These are phyloP conservation scores for Erannis defoliaria DNA, from an alignment of 2,888 invertebrate species.

Conservation along the genomic window DNA sequence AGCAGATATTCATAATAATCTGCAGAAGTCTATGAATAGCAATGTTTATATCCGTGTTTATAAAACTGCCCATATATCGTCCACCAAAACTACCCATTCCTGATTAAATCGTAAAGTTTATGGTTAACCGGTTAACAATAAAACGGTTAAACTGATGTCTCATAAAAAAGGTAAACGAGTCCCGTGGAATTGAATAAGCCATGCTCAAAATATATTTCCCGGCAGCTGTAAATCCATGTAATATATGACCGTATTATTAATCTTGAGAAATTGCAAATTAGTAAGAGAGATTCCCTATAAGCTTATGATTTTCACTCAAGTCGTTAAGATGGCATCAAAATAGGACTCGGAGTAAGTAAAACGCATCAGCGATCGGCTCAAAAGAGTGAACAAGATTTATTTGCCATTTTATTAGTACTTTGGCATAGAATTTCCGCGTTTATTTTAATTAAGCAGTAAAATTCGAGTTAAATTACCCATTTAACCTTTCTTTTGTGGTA, in stretches of 20 bases:
- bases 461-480: constrained; percentile 15
- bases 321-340: constrained; percentile 34
- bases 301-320: constrained; percentile 23
- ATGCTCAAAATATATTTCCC: constrained; percentile 35
- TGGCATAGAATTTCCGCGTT: constrained; percentile 48
- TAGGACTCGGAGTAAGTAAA: constrained; percentile 32
- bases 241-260: constrained; percentile 27
- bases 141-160: constrained; percentile 30
- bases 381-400: constrained; percentile 40
- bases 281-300: constrained; percentile 17
- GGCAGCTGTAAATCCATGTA: constrained; percentile 33
- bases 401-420: constrained; percentile 42
- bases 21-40: too few species aligned
- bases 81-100: constrained; percentile 13
- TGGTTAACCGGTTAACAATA: neutral
- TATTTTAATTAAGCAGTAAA: constrained; percentile 34
- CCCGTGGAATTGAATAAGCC: constrained; percentile 46
- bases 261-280: constrained; percentile 24
- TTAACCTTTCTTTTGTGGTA: constrained; percentile 7
- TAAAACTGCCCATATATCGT: neutral
- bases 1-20: too few species aligned
- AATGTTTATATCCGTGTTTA: neutral
- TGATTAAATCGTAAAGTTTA: constrained; percentile 16
- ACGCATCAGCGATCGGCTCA: constrained; percentile 31
- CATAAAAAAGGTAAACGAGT: constrained; percentile 24